These are phyloP conservation scores for Bothrops jararaca DNA, from an alignment of 2,113 vertebrate genomes.

Conservation along the genomic window DNA sequence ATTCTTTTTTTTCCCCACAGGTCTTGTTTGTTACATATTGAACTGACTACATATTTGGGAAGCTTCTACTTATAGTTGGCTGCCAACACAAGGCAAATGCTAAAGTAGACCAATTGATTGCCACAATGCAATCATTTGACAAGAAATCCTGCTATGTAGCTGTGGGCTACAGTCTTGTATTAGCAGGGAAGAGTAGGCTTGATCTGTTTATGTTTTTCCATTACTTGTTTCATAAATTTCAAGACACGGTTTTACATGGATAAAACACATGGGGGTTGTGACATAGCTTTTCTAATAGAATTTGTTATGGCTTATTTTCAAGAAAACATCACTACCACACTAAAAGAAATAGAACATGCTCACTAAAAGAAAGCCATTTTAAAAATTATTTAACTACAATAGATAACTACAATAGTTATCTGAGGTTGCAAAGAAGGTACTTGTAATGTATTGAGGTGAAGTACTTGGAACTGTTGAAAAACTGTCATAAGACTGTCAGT, in stretches of 20 bases:
- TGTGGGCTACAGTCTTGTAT: not conserved
- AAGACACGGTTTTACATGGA: not conserved
- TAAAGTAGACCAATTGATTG: not conserved
- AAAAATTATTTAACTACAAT: too few relatives aligned
- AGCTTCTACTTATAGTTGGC: slow-evolving; percentile 9
- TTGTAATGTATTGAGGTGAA: too few relatives aligned
- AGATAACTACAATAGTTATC: not conserved
- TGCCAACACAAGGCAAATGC: slow-evolving; percentile 10
- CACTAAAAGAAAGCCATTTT: not conserved
- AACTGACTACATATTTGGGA: not conserved
- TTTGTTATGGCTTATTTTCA: not conserved
- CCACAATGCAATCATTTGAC: slow-evolving; percentile 4
- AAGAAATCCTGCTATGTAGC: not conserved
- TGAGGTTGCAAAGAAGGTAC: too few relatives aligned
- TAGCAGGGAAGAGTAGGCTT: not conserved
- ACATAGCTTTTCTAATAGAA: not conserved
- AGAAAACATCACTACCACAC: not conserved
- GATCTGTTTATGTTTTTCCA: not conserved
- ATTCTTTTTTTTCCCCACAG: not conserved
- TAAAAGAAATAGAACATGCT: not conserved
- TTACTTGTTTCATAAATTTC: slow-evolving; percentile 4
- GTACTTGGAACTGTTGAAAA: too few relatives aligned
- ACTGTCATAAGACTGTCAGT: too few relatives aligned
- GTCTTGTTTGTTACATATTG: slow-evolving; percentile 1
- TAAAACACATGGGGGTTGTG: not conserved